Base-by-base conservation (phyloP, 2,797 vertebrate genomes). In the Tympanoctomys barrerae region DNA sequence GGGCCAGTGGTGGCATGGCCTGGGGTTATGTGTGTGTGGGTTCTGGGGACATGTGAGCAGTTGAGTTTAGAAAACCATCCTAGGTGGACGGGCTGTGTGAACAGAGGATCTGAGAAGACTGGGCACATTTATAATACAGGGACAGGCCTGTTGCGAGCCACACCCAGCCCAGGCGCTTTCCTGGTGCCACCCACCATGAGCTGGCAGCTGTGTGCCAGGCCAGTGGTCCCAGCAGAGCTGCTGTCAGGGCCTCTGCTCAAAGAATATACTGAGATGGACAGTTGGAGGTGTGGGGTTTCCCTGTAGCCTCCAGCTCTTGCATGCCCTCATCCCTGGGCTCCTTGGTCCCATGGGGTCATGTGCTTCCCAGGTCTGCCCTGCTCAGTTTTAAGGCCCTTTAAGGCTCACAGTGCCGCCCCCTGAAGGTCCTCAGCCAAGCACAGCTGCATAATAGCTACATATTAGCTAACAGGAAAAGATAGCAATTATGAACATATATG, bases 271-370 rank as follows among this genome's bases (percentile, higher is more conserved):
- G 7, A 54, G 14, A 71, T 2, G 26, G 42, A 36, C 33, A 36
- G 10, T 31, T 24, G 31, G 54, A n/a, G 21, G 7, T 26, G 3
- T 7, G 12, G 81, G 33, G 5, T 46, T 36, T 6, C 42, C 57
- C 21, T 8, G 6, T 24, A 62, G n/a, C 83, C 19, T 68, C 5
- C 64, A 2, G 8, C 7, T 21, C 26, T 7, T 4, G 0, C 19
- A 18, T 10, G 39, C 14, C 21, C 19, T 12, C 49, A 31, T 59
- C 7, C 26, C 62, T 31, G 26, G 66, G 16, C n/a, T 46, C 2
- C 7, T 12, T n/a, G 13, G 22, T 7, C 26, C 24, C n/a, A 0
- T 0, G 5, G 61, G 18, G 9, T 18, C 42, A 0, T 2, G 19
- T 39, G 14, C 54, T 39, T 9, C 68, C 46, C 62, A 22, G 24